These are phyloP conservation scores for Sakesphorus luctuosus DNA, from an alignment of 2,113 vertebrate species.

Conservation along the genomic window DNA sequence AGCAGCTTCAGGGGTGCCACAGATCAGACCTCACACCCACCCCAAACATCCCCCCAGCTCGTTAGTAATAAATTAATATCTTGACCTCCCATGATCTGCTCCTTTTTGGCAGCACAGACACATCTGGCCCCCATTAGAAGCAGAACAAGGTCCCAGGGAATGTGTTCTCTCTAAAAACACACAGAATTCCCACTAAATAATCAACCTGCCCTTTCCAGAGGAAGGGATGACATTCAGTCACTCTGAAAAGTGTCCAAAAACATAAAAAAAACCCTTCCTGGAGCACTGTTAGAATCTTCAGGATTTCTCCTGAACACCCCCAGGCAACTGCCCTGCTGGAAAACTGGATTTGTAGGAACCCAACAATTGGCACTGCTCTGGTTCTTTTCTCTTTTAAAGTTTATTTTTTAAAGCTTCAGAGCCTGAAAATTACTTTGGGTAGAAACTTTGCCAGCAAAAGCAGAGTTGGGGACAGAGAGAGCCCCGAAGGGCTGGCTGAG, in stretches of 20 bases:
- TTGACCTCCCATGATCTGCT: not conserved
- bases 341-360: not conserved
- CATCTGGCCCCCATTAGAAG: not conserved
- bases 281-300: not conserved
- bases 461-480: not conserved
- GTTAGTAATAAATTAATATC: not conserved
- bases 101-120: not conserved
- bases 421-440: not conserved
- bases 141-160: not conserved
- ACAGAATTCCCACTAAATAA: not conserved
- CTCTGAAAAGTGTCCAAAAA: not conserved
- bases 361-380: not conserved
- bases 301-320: not conserved
- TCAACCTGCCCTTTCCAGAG: not conserved
- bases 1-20: not conserved
- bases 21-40: not conserved
- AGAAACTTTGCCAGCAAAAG: not conserved
- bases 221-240: not conserved
- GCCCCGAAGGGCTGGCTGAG: not conserved
- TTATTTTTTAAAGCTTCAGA: not conserved
- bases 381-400: not conserved
- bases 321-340: not conserved
- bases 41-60: fast-evolving
- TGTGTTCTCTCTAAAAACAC: not conserved
- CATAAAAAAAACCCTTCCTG: not conserved